Conservation (phyloP, 2,797 vertebrate genomes). For the Gadopsis marmoratus region DNA sequence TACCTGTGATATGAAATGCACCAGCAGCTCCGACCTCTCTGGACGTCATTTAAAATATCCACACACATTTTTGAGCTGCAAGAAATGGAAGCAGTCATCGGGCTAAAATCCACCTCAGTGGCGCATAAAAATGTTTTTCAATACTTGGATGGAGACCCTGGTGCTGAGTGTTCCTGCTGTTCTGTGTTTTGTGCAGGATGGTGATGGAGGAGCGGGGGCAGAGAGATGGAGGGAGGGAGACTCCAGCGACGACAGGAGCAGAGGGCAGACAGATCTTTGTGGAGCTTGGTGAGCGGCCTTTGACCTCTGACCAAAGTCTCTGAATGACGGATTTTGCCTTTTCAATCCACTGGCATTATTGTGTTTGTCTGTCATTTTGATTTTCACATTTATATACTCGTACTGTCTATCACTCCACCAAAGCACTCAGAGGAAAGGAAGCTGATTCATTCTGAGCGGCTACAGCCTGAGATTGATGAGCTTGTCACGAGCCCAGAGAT, state of each 20-base stretch:
- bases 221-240: constrained; percentile 67
- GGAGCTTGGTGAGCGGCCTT: constrained; percentile 92
- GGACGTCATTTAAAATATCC: not conserved
- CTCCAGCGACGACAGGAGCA: constrained; percentile 44
- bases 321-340: not conserved
- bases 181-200: constrained; percentile 67
- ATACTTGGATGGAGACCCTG: not conserved
- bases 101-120: not conserved
- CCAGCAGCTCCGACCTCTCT: not conserved
- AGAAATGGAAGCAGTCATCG: not conserved
- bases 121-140: not conserved
- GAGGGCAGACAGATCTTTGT: constrained; percentile 92
- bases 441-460: not conserved
- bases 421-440: not conserved
- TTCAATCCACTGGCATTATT: not conserved
- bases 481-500: not conserved
- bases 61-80: not conserved
- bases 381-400: not conserved
- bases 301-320: not conserved
- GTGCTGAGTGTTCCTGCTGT: constrained; percentile 12
- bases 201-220: constrained; percentile 78
- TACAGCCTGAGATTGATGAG: not conserved
- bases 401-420: not conserved
- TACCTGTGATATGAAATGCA: not conserved
- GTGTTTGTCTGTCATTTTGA: not conserved